These are phyloP conservation scores for Zeugodacus cucurbitae DNA, from an alignment of 1,140 invertebrate species.

Conservation along the genomic window DNA sequence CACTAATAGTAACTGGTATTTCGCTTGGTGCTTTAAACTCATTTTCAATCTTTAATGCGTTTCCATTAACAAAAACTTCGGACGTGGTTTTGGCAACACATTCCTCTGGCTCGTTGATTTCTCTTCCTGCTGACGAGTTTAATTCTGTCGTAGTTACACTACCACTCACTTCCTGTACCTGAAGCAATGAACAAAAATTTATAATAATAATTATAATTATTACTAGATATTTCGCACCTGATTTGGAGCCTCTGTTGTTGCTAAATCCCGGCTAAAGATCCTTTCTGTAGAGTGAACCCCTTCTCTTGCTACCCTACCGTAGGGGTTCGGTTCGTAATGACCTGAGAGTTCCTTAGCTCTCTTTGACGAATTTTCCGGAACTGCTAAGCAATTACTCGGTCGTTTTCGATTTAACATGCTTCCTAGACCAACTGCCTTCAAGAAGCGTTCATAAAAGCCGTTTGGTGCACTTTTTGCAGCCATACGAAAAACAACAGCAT, in stretches of 20 bases:
- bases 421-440: conserved; percentile 49
- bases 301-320: conserved; percentile 25
- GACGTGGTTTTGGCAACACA: too few species aligned
- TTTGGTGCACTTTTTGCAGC: conserved; percentile 19
- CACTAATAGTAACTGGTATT: background rate
- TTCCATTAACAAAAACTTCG: background rate
- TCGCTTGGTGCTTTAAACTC: background rate
- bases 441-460: conserved; percentile 55
- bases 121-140: background rate
- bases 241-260: conserved; percentile 30
- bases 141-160: background rate
- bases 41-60: background rate
- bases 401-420: conserved; percentile 32
- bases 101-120: background rate
- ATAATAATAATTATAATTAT: background rate
- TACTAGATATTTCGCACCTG: conserved; percentile 27
- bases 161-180: conserved; percentile 46
- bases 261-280: background rate
- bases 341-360: background rate
- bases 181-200: background rate
- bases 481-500: conserved; percentile 39
- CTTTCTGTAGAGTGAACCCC: background rate
- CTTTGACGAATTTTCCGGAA: background rate
- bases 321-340: conserved; percentile 51
- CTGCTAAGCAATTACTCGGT: background rate